These are phyloP conservation scores for Phalera bucephala DNA, from an alignment of 2,888 invertebrate species.

Conservation along the genomic window DNA sequence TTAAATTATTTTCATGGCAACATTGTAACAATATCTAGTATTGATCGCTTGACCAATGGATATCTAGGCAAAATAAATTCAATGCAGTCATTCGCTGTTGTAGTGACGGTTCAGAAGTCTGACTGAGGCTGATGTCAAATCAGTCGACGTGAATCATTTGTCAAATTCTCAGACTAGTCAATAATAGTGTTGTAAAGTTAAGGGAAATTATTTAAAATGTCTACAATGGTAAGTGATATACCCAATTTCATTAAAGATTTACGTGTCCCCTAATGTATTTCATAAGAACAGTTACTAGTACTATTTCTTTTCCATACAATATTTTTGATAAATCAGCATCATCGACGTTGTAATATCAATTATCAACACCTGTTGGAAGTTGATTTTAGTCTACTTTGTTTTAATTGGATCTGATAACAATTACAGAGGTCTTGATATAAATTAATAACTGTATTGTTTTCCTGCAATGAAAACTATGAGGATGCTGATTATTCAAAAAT, in stretches of 20 bases:
- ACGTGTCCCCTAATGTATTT: constrained; percentile 6
- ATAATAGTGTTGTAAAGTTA: constrained; percentile 38
- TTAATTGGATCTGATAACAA: constrained; percentile 10
- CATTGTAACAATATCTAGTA: constrained; percentile 29
- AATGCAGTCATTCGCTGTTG: constrained; percentile 59
- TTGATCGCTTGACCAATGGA: constrained; percentile 60
- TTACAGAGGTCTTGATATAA: no score
- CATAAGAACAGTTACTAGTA: no score
- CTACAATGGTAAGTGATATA: constrained; percentile 56
- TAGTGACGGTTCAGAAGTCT: constrained; percentile 46
- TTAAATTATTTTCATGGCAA: no score
- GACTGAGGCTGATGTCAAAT: constrained; percentile 71
- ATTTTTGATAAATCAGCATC: constrained; percentile 5
- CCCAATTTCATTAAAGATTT: constrained; percentile 1
- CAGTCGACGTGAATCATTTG: constrained; percentile 68
- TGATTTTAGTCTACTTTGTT: constrained; percentile 7
- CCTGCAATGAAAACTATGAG: no score
- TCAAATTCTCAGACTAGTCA: constrained; percentile 39
- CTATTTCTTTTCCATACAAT: no score
- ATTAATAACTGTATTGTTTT: no score
- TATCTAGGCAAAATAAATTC: constrained; percentile 49
- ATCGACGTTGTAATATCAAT: constrained; percentile 4
- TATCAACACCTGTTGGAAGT: constrained; percentile 15
- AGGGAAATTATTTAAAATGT: constrained; percentile 52
- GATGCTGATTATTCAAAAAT: no score